Percentiles rank a stretch among this genome's conserved stretches.
Evolutionary conservation across 2,888 invertebrate genomes (phyloP).

Genomic region (Drosophila histrio): DNA sequence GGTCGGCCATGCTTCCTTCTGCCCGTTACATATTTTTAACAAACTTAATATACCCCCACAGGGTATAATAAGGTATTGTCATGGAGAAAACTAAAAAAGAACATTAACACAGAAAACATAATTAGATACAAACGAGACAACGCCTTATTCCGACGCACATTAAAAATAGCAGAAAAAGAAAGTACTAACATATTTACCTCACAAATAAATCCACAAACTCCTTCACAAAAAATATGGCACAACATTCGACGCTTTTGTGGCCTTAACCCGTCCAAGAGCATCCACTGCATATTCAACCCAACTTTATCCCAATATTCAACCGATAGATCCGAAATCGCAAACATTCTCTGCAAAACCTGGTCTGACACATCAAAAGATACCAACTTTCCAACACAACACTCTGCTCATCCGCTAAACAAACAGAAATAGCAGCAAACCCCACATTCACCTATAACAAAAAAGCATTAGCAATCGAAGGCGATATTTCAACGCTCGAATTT

Average conservation of each 20-base stretch:
- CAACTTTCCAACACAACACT: not conserved
- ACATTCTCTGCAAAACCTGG: slow-evolving; percentile 2
- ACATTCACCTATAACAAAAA: not conserved
- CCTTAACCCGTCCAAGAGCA: not conserved
- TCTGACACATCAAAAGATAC: not conserved
- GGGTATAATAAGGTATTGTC: too few relatives aligned
- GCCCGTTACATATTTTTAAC: too few relatives aligned
- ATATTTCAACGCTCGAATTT: not conserved
- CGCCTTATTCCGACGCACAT: slow-evolving; percentile 4
- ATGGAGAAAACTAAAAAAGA: slow-evolving; percentile 8
- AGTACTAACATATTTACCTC: slow-evolving; percentile 7
- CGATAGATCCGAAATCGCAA: slow-evolving; percentile 11
- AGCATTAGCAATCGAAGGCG: not conserved
- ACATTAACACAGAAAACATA: slow-evolving; percentile 9
- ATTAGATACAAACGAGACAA: slow-evolving; percentile 11
- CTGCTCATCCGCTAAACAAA: not conserved
- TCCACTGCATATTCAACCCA: not conserved
- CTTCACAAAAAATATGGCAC: slow-evolving; percentile 13
- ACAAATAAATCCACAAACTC: slow-evolving; percentile 10
- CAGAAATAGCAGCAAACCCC: not conserved
- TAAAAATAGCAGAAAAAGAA: slow-evolving; percentile 3
- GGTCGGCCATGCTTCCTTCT: too few relatives aligned
- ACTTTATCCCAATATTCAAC: slow-evolving; percentile 9
- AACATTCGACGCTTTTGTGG: not conserved
- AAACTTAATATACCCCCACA: too few relatives aligned